Percentiles rank a stretch among this genome's conserved stretches.
Evolutionary conservation across 2,888 invertebrate genomes (phyloP).

Genomic region (Erebia palarica): DNA sequence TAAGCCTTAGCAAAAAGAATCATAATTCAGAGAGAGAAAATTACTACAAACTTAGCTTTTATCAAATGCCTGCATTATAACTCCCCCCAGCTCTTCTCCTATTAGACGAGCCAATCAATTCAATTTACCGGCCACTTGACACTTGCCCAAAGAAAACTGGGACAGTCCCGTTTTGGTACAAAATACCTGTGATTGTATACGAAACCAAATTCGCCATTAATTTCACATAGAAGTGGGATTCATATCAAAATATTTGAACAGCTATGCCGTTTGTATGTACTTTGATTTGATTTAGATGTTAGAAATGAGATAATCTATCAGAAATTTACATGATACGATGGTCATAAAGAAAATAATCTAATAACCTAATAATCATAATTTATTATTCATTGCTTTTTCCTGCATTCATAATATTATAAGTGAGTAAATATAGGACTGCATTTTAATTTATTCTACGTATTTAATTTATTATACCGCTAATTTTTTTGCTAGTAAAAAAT

Average conservation of each 20-base stretch:
- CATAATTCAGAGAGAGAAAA: no score
- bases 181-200: slow-evolving; percentile 38
- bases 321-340: neutral
- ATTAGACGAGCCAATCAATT: slow-evolving; percentile 25
- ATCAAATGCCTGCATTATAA: neutral
- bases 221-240: slow-evolving; percentile 7
- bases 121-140: slow-evolving; percentile 38
- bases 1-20: no score
- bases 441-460: no score
- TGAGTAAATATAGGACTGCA: no score
- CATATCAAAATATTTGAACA: neutral
- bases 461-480: no score
- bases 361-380: no score
- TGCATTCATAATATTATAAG: no score
- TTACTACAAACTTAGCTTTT: neutral
- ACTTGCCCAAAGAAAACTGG: slow-evolving; percentile 42
- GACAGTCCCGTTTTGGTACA: slow-evolving; percentile 41
- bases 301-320: neutral
- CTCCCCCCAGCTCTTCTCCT: neutral
- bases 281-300: slow-evolving; percentile 6
- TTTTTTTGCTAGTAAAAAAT: no score
- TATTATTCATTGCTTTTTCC: no score
- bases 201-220: slow-evolving; percentile 22
- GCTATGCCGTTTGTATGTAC: slow-evolving; percentile 5
- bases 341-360: neutral